Evolutionary conservation across 2,797 vertebrate species (phyloP).

Genomic region (Pteropus rufus): DNA sequence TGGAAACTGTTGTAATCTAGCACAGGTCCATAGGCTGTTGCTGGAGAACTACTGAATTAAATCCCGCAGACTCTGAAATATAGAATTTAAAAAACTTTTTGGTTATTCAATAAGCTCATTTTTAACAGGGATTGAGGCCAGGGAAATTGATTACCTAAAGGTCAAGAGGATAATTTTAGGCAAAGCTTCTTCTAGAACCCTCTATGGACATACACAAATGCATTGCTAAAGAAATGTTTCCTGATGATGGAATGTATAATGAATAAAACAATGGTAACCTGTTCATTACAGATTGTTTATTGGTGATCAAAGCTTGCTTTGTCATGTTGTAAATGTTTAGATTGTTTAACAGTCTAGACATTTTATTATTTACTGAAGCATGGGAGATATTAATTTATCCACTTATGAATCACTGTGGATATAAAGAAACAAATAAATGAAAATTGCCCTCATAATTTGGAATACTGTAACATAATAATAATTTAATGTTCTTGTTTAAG

Average conservation of each 20-base stretch:
- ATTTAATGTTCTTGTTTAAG: conserved; percentile 50
- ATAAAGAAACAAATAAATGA: conserved; percentile 51
- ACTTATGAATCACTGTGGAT: conserved; percentile 50
- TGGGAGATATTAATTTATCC: conserved; percentile 51
- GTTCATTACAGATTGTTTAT: not conserved
- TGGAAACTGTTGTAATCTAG: not conserved
- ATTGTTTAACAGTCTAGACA: conserved; percentile 55
- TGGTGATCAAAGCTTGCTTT: conserved; percentile 47
- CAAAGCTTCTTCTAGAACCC: conserved; percentile 1
- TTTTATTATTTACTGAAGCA: conserved; percentile 63
- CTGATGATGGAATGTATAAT: not conserved
- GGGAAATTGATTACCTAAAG: conserved; percentile 25
- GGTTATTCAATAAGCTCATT: not conserved
- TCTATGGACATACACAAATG: conserved; percentile 1
- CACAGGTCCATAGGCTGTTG: not conserved
- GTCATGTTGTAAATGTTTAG: conserved; percentile 30
- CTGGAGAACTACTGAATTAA: conserved; percentile 7
- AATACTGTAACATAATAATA: not conserved
- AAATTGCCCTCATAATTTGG: conserved; percentile 54
- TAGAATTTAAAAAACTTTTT: not conserved
- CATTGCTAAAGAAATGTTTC: conserved; percentile 16
- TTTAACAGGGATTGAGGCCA: not conserved
- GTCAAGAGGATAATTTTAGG: conserved; percentile 30
- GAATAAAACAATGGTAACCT: not conserved
- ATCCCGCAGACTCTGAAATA: not conserved